phyloP scores from a whole-genome alignment of 2,797 vertebrate species.

The Enteromius trimaculatus region DNA sequence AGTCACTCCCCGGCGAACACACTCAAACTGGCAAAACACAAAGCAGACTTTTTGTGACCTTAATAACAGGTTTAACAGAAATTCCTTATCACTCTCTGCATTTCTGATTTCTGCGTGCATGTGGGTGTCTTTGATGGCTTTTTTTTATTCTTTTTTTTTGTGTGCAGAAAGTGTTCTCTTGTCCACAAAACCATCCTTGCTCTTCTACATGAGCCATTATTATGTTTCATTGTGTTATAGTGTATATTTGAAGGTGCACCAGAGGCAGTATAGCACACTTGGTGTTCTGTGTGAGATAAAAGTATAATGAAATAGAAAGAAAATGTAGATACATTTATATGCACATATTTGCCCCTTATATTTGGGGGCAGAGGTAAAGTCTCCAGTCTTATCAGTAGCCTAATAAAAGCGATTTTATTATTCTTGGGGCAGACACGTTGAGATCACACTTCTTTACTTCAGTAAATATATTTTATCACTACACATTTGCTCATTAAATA shows the following conservation, averaged over 20 bases:
- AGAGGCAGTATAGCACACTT: background rate
- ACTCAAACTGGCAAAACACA: slow-evolving; percentile 22
- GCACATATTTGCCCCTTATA: background rate
- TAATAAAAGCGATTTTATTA: background rate
- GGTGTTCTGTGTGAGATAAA: background rate
- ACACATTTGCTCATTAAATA: background rate
- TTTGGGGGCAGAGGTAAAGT: background rate
- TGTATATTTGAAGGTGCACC: background rate
- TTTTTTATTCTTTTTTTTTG: background rate
- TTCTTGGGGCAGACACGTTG: background rate
- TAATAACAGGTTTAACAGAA: slow-evolving; percentile 17
- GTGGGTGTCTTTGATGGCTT: background rate
- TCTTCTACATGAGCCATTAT: background rate
- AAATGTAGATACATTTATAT: background rate
- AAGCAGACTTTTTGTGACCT: slow-evolving; percentile 41
- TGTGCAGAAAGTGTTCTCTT: background rate
- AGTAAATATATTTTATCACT: background rate
- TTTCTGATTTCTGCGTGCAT: slow-evolving; percentile 12
- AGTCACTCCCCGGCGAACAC: slow-evolving; percentile 45
- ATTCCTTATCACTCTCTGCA: background rate
- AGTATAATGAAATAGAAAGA: background rate
- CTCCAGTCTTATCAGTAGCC: background rate
- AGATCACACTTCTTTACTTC: background rate
- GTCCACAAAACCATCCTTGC: background rate
- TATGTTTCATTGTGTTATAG: background rate